A percentile compares a stretch with the other conserved stretches of the same genome.
Conservation (phyloP, 1,140 invertebrate genomes). For the Whitmania pigra region DNA sequence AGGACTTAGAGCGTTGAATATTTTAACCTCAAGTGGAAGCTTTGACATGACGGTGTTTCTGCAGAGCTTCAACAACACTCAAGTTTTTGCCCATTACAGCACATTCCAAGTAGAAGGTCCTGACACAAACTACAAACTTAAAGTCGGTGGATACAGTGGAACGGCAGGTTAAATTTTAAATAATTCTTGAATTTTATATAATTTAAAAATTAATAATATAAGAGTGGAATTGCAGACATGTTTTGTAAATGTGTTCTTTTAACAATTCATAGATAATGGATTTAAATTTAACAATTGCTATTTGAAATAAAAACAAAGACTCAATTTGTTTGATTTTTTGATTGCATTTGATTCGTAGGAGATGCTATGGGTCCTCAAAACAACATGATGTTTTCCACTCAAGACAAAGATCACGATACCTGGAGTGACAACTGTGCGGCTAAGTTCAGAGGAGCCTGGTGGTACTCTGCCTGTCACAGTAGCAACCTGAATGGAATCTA, state of each 20-base stretch:
- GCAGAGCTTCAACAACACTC: constrained; percentile 45
- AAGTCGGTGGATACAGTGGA: constrained; percentile 78
- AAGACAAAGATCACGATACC: not conserved
- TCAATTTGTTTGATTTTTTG: not conserved
- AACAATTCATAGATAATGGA: not conserved
- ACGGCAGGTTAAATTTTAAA: constrained; percentile 47
- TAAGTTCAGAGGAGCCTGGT: constrained; percentile 37
- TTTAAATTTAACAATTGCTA: not conserved
- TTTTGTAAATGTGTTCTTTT: not conserved
- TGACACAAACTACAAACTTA: constrained; percentile 74
- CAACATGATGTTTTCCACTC: constrained; percentile 20
- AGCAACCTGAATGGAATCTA: constrained; percentile 45
- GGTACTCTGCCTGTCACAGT: constrained; percentile 37
- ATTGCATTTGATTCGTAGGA: constrained; percentile 3
- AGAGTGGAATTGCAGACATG: not conserved
- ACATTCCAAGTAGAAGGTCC: constrained; percentile 82
- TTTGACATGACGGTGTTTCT: constrained; percentile 45
- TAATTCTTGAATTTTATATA: too few species aligned
- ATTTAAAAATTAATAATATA: not conserved
- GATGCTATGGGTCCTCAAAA: not conserved
- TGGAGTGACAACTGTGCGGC: constrained; percentile 26
- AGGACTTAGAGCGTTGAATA: constrained; percentile 11
- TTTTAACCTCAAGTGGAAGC: constrained; percentile 8
- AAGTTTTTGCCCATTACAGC: constrained; percentile 69
- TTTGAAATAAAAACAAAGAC: too few species aligned